Conservation (phyloP, 2,888 invertebrate genomes). For the Leptarthrus brevirostris region DNA sequence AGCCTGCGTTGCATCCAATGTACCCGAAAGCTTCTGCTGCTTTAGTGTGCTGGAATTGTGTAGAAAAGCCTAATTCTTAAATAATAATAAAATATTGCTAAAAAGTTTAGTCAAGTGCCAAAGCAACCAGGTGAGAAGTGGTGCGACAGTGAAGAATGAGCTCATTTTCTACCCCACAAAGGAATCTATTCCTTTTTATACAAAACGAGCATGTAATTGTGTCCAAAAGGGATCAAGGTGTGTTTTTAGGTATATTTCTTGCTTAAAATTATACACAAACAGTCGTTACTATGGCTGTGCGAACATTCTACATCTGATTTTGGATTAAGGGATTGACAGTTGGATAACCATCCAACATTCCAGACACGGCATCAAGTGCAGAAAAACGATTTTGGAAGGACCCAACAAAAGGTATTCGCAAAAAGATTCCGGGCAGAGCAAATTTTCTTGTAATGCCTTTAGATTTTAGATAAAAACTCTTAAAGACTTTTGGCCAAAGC, state of each 20-base stretch:
- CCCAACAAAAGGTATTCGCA: slow-evolving; percentile 2
- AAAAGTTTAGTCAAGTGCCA: slow-evolving; percentile 24
- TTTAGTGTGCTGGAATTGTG: slow-evolving; percentile 12
- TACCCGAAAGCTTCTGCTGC: not conserved
- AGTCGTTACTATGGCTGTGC: not conserved
- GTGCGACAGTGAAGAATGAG: not conserved
- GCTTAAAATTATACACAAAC: not conserved
- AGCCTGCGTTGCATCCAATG: slow-evolving; percentile 39
- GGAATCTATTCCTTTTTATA: not conserved
- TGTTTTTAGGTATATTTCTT: slow-evolving; percentile 7
- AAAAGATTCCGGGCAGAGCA: not conserved
- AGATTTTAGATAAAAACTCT: slow-evolving; percentile 24
- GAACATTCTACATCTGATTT: slow-evolving; percentile 30
- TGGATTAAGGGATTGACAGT: slow-evolving; percentile 32
- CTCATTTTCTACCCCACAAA: not conserved
- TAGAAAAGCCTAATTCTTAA: slow-evolving; percentile 5
- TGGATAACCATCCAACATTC: slow-evolving; percentile 29
- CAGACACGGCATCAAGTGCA: not conserved
- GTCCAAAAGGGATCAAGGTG: slow-evolving; percentile 8
- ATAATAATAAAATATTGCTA: not conserved
- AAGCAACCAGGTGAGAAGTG: slow-evolving; percentile 13
- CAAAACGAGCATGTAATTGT: slow-evolving; percentile 5
- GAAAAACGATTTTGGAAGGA: not conserved
- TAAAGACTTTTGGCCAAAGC: slow-evolving; percentile 5
- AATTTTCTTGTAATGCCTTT: slow-evolving; percentile 17